Conservation (phyloP, 2,797 vertebrate species). For the Chrosomus eos region DNA sequence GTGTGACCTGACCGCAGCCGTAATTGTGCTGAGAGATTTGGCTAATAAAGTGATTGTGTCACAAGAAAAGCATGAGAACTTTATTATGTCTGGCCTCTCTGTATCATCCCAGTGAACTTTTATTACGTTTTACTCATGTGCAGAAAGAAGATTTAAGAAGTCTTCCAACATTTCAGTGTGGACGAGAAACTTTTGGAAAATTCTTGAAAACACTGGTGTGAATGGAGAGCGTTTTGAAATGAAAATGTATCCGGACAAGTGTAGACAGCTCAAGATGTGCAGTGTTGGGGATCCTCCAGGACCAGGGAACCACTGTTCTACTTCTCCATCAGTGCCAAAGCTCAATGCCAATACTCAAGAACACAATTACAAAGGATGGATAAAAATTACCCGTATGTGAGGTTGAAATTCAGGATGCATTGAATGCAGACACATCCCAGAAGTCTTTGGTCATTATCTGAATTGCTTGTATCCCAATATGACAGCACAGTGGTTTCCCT, state of each 20-base stretch:
- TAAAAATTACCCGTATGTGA: neutral
- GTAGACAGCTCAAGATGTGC: too few species aligned
- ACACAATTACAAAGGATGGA: neutral
- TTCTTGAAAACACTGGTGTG: neutral
- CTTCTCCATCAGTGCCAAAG: neutral
- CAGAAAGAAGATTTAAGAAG: too few species aligned
- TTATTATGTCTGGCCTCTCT: neutral
- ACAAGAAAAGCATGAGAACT: neutral
- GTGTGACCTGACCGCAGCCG: too few species aligned
- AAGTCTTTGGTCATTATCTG: neutral
- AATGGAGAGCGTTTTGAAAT: neutral
- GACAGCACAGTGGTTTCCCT: neutral
- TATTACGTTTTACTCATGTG: too few species aligned
- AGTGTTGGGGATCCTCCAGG: neutral
- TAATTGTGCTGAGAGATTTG: too few species aligned
- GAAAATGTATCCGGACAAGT: neutral
- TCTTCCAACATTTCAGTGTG: too few species aligned
- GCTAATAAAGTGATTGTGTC: neutral
- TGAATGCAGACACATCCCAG: neutral
- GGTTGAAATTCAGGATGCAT: neutral
- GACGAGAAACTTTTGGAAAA: neutral
- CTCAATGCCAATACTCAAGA: neutral
- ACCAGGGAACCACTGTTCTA: neutral
- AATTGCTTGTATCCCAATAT: neutral
- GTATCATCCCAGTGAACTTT: too few species aligned